Base-by-base conservation (phyloP, 2,113 vertebrate genomes). In the Nothoprocta pentlandii region DNA sequence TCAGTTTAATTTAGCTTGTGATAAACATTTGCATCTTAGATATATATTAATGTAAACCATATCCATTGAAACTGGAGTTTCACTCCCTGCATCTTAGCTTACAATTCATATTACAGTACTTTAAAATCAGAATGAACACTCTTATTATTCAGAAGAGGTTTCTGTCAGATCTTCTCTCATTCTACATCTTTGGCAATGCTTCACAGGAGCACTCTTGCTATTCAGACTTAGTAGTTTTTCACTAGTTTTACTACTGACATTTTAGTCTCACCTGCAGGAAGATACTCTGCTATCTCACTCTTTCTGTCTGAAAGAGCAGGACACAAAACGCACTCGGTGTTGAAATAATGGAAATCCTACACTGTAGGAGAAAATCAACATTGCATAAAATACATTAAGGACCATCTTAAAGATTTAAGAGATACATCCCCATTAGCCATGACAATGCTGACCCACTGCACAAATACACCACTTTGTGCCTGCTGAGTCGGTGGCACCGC, bases 1-100 rank as follows among this genome's bases (percentile, higher is more conserved):
- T 75, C 78, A 82, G 59, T 92, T 91, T 86, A 75, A 85, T 83
- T 90, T 69, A 93, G 63, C 73, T 95, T 86, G 42, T 70, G 46
- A 90, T 59, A 62, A 80, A 77, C 59, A 92, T 89, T 92, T 86
- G 80, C 80, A 81, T 68, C 86, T 96, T 94, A 95, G 96, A 96
- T 70, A 75, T 15, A 89, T 67, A 71, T 88, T 67, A 81, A 68
- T 70, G 82, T 80, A 87, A 86, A 95, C 64, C 59, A 91, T 41
- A 75, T 42, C 82, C 85, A 92, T 32, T 76, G 41, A 85, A 82
- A 84, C 26, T 84, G 58, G 49, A 39, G 47, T 89, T 59, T 80
- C 49, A 83, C 34, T 86, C 51, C 34, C 61, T 76, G 42, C n/a
- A 25, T 64, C 70, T 58, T 16, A 85, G 92, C 36, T 76, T 82